Evolutionary conservation across 2,797 vertebrate genomes (phyloP).

Genomic region (Neosilurus hyrtlii): DNA sequence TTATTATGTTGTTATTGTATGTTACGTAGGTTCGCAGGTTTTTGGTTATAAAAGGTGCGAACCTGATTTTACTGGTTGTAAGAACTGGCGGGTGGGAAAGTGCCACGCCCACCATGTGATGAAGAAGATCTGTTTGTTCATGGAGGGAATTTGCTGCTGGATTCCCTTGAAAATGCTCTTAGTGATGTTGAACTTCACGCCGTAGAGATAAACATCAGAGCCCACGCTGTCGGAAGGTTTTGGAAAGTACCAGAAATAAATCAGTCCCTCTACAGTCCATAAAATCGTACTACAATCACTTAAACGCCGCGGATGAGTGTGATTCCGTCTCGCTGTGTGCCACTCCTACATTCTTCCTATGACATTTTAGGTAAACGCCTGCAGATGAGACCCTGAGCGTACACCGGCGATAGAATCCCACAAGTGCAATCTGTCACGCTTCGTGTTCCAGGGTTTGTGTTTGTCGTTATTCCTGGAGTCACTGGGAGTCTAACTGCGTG

Average conservation of each 20-base stretch:
- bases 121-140: not conserved
- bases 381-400: not conserved
- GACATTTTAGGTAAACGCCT: not conserved
- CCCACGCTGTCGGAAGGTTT: not conserved
- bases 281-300: not conserved
- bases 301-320: not conserved
- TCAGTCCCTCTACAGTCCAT: not conserved
- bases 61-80: constrained; percentile 3
- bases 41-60: not conserved
- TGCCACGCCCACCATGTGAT: not conserved
- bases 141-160: not conserved
- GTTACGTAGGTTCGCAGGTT: not conserved
- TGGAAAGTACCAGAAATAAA: not conserved
- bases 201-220: not conserved
- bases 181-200: not conserved
- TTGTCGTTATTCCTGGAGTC: constrained; percentile 25
- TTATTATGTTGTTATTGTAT: not conserved
- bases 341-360: not conserved
- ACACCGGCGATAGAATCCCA: not conserved
- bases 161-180: not conserved
- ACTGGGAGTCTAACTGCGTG: constrained; percentile 63
- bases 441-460: not conserved
- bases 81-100: not conserved
- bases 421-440: not conserved
- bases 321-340: not conserved